Conservation (phyloP, 2,888 invertebrate genomes). For the Drosophila greeni region DNA sequence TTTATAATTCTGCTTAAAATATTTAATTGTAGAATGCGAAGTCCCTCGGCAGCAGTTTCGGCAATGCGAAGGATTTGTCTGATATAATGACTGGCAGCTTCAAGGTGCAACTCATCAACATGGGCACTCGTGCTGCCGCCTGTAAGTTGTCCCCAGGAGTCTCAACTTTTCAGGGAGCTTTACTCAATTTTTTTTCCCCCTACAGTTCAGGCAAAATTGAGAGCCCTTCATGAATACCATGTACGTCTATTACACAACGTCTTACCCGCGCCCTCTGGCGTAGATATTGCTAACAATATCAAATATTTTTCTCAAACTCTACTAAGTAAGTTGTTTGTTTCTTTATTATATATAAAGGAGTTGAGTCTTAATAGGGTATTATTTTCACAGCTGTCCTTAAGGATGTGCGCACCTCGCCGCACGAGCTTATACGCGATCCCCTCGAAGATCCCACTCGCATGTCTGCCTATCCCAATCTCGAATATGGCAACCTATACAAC, state of each 20-base stretch:
- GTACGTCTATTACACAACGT: slow-evolving; percentile 93
- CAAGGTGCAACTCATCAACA: slow-evolving; percentile 86
- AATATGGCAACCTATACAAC: slow-evolving; percentile 97
- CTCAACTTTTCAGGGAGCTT: slow-evolving; percentile 32
- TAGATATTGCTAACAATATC: slow-evolving; percentile 97
- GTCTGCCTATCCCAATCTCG: slow-evolving; percentile 96
- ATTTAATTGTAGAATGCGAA: slow-evolving; percentile 70
- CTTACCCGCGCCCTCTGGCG: slow-evolving; percentile 94
- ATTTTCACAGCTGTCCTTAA: slow-evolving; percentile 89
- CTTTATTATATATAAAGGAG: neutral
- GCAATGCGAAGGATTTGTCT: slow-evolving; percentile 77
- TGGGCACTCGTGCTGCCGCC: slow-evolving; percentile 96
- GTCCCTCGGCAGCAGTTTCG: slow-evolving; percentile 76
- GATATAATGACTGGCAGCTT: slow-evolving; percentile 84
- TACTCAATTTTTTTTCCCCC: neutral
- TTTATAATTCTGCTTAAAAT: neutral
- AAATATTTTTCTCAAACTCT: slow-evolving; percentile 99
- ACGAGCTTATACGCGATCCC: slow-evolving; percentile 93
- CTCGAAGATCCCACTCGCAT: slow-evolving; percentile 92
- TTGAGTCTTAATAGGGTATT: neutral
- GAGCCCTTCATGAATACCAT: slow-evolving; percentile 97
- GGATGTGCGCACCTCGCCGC: slow-evolving; percentile 95
- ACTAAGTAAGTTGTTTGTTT: slow-evolving; percentile 85
- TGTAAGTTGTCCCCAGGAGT: slow-evolving; percentile 83
- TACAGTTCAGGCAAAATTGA: slow-evolving; percentile 97